Evolutionary conservation across 2,797 vertebrate species (phyloP).

Genomic region (Micromesistius poutassou): DNA sequence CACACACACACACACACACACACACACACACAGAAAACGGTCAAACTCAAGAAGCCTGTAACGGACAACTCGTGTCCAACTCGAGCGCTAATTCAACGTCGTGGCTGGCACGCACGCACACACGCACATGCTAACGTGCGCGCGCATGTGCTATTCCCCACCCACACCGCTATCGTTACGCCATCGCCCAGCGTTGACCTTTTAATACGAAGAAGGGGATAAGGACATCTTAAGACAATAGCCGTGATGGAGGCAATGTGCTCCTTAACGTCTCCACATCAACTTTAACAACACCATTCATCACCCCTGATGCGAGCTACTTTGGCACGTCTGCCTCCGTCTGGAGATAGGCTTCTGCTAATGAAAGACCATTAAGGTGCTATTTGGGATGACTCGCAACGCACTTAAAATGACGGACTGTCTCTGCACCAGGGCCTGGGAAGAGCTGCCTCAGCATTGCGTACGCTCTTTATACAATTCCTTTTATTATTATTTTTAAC

Average conservation of each 20-base stretch:
- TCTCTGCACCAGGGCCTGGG: constrained; percentile 39
- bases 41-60: constrained; percentile 1
- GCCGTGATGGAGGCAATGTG: constrained; percentile 65
- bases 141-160: constrained; percentile 59
- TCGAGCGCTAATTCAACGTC: constrained; percentile 56
- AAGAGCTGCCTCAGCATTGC: constrained; percentile 56
- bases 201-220: constrained; percentile 64
- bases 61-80: constrained; percentile 54
- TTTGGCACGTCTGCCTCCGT: constrained; percentile 37
- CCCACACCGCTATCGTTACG: constrained; percentile 41
- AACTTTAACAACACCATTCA: constrained; percentile 72
- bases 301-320: constrained; percentile 57
- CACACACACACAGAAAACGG: constrained; percentile 21
- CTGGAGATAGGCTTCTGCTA: constrained; percentile 51
- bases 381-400: constrained; percentile 63
- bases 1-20: constrained; percentile 7
- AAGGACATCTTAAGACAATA: constrained; percentile 77
- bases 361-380: constrained; percentile 68
- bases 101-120: constrained; percentile 57
- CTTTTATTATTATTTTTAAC: constrained; percentile 47
- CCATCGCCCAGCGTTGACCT: constrained; percentile 68
- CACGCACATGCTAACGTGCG: constrained; percentile 45
- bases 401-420: constrained; percentile 68
- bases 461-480: constrained; percentile 53
- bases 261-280: constrained; percentile 73